Base-by-base conservation (phyloP, 2,888 invertebrate genomes). In the Drosophila falleni region DNA sequence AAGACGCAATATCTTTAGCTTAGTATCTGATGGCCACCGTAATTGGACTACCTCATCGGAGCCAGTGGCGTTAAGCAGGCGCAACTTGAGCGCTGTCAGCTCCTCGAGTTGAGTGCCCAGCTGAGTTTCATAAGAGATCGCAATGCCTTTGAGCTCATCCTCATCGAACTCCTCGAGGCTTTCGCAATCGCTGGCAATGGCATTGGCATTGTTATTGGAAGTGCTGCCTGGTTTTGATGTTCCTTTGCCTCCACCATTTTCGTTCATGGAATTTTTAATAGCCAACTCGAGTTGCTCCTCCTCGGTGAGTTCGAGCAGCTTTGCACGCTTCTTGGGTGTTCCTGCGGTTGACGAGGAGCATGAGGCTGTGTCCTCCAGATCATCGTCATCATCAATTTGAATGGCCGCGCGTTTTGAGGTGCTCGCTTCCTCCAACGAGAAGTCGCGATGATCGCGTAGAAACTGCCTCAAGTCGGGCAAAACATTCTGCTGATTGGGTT, bases 241-340 rank as follows among this genome's bases (percentile, higher is more conserved):
- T 44, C 66, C 79, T 8, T 46, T 41, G n/a, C 11, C 54, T 0
- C 47, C 51, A 3, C 91, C 89, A 70, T 91, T 91, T 55, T 92
- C 92, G n/a, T 87, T 76, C 73, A 93, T 90, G n/a, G 92, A 93
- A 82, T 93, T 92, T 39, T 90, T 90, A n/a, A 93, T 92, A 23
- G 93, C 93, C 42, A 93, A 53, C 46, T 83, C 89, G 26, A 93
- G 78, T 80, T 93, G 93, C 58, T 93, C 92, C 47, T 92, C 92
- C 72, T 93, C 93, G 10, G 89, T 89, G 2, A 93, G 81, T 61
- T 92, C 92, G 58, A 91, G 78, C 5, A 91, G 29, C 60, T 81
- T 90, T 41, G 81, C 69, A 6, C 89, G 87, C 63, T 91, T 91
- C 35, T 83, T 89, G 2, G 84, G 77, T 1, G 78, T 80, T 10